A percentile compares a stretch with the other conserved stretches of the same genome.
Evolutionary conservation across 92 coral and sea anemone species (phyloP).

Genomic region (Virgularia gustaviana): DNA sequence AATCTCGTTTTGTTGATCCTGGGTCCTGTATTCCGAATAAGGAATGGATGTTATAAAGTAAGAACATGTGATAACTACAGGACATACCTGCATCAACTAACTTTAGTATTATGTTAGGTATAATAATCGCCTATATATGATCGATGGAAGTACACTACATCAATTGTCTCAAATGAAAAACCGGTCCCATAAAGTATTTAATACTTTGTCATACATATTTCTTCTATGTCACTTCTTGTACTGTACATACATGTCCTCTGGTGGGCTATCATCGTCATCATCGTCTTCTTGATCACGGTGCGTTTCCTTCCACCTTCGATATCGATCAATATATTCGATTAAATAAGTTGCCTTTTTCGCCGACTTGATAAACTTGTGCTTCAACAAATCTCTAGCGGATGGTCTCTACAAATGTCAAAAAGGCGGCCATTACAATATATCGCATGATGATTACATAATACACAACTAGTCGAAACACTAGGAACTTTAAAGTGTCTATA

Average conservation of each 20-base stretch:
- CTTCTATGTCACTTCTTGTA: background rate
- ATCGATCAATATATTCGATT: conserved; percentile 90
- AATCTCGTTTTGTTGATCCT: background rate
- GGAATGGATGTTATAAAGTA: background rate
- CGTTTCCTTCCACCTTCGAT: conserved; percentile 81
- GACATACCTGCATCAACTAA: background rate
- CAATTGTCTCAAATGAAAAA: too few species aligned
- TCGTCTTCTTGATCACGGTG: conserved; percentile 64
- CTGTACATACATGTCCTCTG: conserved; percentile 74
- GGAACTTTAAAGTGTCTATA: too few species aligned
- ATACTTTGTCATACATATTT: background rate
- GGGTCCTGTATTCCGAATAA: background rate
- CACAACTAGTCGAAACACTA: too few species aligned
- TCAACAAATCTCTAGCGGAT: conserved; percentile 83
- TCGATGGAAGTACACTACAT: too few species aligned
- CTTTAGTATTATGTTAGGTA: background rate
- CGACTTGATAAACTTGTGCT: conserved; percentile 84
- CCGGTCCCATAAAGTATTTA: too few species aligned
- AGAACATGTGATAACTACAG: background rate
- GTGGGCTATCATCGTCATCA: conserved; percentile 90
- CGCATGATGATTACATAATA: too few species aligned
- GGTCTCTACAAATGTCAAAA: conserved; percentile 66
- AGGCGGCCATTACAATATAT: too few species aligned
- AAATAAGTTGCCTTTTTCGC: conserved; percentile 85
- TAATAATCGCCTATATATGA: background rate